These are phyloP conservation scores for Caenorhabditis japonica DNA, from an alignment of 2,888 invertebrate genomes.

Conservation along the genomic window DNA sequence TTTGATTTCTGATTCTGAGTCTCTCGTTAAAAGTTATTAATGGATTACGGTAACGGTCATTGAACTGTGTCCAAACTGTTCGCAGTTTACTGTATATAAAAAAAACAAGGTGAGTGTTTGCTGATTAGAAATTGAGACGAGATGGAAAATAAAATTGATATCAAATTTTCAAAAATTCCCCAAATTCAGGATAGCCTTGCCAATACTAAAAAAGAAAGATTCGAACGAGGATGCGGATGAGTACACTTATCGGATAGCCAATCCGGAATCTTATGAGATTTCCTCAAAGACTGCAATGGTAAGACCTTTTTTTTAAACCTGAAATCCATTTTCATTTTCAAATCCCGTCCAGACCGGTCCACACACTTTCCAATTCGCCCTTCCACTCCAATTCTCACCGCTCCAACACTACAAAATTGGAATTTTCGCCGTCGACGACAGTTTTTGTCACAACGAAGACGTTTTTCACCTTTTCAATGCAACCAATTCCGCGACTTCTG, in stretches of 20 bases:
- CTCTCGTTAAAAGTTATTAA: no score
- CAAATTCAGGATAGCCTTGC: slow-evolving; percentile 41
- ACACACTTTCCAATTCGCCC: slow-evolving; percentile 7
- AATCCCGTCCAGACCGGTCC: slow-evolving; percentile 10
- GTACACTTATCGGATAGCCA: slow-evolving; percentile 37
- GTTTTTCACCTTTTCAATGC: slow-evolving; percentile 49
- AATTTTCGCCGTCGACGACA: slow-evolving; percentile 59
- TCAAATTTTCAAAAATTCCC: no score
- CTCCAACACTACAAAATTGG: slow-evolving; percentile 49
- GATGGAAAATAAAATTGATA: no score
- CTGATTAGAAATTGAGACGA: no score
- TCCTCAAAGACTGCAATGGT: slow-evolving; percentile 8
- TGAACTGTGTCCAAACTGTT: no score
- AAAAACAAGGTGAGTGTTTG: no score
- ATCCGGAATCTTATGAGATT: slow-evolving; percentile 36
- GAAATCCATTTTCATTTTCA: neutral
- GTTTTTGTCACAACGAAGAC: slow-evolving; percentile 60
- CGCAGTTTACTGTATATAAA: no score
- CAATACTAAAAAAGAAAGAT: slow-evolving; percentile 27
- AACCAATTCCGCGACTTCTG: slow-evolving; percentile 1
- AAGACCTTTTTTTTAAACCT: neutral
- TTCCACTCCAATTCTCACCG: slow-evolving; percentile 32
- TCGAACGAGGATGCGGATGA: slow-evolving; percentile 4
- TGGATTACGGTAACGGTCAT: no score
- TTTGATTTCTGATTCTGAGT: no score